These are phyloP conservation scores for Bungarus multicinctus DNA, from an alignment of 2,113 vertebrate genomes.

Conservation along the genomic window DNA sequence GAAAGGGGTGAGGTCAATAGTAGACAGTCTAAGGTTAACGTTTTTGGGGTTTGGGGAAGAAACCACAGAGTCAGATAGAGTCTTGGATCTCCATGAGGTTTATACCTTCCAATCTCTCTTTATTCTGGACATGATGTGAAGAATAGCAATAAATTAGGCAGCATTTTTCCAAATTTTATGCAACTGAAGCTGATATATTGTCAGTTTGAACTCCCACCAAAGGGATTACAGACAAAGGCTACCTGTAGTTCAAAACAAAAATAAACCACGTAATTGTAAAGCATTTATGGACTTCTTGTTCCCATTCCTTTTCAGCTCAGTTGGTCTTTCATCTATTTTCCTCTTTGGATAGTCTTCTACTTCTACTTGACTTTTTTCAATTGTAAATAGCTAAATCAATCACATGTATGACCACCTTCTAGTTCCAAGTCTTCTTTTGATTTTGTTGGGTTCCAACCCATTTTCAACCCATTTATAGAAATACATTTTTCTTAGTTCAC, in stretches of 20 bases:
- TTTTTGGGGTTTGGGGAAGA: too few species aligned
- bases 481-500: neutral
- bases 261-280: neutral
- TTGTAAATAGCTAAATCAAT: neutral
- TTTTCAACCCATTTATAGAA: neutral
- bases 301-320: neutral
- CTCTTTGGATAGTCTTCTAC: neutral
- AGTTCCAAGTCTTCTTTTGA: neutral
- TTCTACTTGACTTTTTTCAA: neutral
- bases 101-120: neutral
- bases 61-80: too few species aligned
- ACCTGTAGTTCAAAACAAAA: neutral
- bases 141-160: neutral
- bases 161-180: neutral
- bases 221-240: neutral
- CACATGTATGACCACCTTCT: neutral
- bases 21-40: too few species aligned
- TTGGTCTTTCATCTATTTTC: neutral
- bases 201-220: neutral
- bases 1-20: too few species aligned
- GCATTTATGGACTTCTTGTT: neutral
- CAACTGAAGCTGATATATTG: neutral
- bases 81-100: neutral
- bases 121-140: neutral
- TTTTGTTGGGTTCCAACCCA: neutral